Evolutionary conservation across 2,888 invertebrate genomes (phyloP), one percentile per base, ranked within the genome.

Genomic region (Chymomyza caudatula): DNA sequence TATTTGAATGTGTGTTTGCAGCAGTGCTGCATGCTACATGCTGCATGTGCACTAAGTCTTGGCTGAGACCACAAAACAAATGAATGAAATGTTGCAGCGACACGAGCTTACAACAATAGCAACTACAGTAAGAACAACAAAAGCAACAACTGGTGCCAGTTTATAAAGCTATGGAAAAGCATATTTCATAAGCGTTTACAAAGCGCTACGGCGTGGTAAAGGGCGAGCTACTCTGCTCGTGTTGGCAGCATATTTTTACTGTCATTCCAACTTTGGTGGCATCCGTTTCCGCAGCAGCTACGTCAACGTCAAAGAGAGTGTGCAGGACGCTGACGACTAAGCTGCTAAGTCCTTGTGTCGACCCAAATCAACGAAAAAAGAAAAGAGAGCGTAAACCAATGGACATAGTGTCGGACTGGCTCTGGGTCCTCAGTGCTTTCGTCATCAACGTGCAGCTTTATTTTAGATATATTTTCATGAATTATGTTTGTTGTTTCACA

Each of bases 261-360:
- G 79, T 76, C 82, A 78, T 73, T 76, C 47, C 47, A 47, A 47
- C 47, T 47, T 47, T 47, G 47, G 47, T 47, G 47, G 47, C 47
- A 47, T 57, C 51, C 51, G 23, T 65, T 60, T 70, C 68, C 58
- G 15, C 23, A 29, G 29, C 29, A 37, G 29, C 29, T 37, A 37
- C 29, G 29, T 37, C 29, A 37, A 37, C 29, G 29, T 37, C 29
- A 37, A 37, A 37, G 11, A 37, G 29, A 37, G 43, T n/a, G 37
- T 22, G 8, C 19, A 17, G 57, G 64, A 58, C 47, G 42, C 54
- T 53, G 22, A 22, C 3, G 51, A 72, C 70, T 76, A 78, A 81
- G 79, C 79, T 73, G 70, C 75, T 75, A 82, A 80, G 80, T 84
- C 79, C 79, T 76, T 67, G 82, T 82, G 69, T 63, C 70, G 76